phyloP scores from a whole-genome alignment of 2,888 invertebrate genomes.

The Platycheirus rosarum region DNA sequence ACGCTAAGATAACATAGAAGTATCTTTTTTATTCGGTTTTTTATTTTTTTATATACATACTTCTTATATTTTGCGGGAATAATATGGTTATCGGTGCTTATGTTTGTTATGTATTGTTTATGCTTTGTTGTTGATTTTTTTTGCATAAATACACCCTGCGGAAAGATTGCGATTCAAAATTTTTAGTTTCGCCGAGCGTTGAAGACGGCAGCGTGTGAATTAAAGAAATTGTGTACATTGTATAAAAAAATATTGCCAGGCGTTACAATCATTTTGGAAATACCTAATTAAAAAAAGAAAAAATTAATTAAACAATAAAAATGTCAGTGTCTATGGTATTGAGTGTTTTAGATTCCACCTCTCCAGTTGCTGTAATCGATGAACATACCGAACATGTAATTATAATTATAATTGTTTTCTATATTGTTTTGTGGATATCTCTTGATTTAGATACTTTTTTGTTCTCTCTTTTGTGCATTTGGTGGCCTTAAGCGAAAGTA shows the following conservation, averaged over 20 bases:
- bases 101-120: conserved; percentile 32
- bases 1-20: conserved; percentile 1
- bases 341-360: conserved; percentile 76
- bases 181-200: conserved; percentile 32
- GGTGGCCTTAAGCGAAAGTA: background rate
- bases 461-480: background rate
- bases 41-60: background rate
- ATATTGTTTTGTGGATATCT: background rate
- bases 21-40: background rate
- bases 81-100: conserved; percentile 6
- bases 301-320: conserved; percentile 9
- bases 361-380: conserved; percentile 74
- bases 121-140: conserved; percentile 31
- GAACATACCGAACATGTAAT: conserved; percentile 80
- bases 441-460: background rate
- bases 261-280: background rate
- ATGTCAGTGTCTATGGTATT: conserved; percentile 80
- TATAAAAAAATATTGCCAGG: background rate
- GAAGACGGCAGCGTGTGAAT: background rate
- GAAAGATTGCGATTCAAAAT: conserved; percentile 23
- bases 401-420: conserved; percentile 45
- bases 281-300: conserved; percentile 17
- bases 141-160: conserved; percentile 24
- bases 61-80: conserved; percentile 21
- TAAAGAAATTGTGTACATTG: conserved; percentile 3